A percentile compares a stretch with the other conserved stretches of the same genome.
Conservation (phyloP, 2,888 invertebrate genomes). For the Neoscelio sp. region DNA sequence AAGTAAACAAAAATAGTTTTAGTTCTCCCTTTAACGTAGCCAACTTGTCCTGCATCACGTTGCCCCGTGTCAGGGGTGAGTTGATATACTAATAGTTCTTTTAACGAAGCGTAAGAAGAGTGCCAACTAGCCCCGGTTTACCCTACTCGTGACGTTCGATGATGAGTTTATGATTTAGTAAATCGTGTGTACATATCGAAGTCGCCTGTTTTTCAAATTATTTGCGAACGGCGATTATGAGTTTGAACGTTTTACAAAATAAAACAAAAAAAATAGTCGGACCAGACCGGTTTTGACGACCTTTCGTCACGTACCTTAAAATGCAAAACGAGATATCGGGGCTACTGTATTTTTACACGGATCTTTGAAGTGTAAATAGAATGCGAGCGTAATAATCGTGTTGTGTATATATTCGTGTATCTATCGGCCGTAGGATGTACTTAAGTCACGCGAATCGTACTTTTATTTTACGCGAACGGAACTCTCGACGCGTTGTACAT, state of each 20-base stretch:
- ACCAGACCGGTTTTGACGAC: constrained; percentile 5
- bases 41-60: too few relatives aligned
- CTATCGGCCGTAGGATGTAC: constrained; percentile 51
- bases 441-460: constrained; percentile 52
- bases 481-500: constrained; percentile 57
- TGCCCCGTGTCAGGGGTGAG: too few relatives aligned
- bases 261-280: too few relatives aligned
- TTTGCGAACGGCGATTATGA: too few relatives aligned
- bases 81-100: too few relatives aligned
- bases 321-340: constrained; percentile 46
- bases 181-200: not conserved
- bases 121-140: too few relatives aligned
- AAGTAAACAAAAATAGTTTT: too few relatives aligned
- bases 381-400: constrained; percentile 54
- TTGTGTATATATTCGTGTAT: constrained; percentile 62
- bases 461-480: constrained; percentile 55
- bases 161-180: constrained; percentile 51
- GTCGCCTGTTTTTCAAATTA: too few relatives aligned
- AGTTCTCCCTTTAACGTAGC: too few relatives aligned
- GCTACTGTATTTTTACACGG: constrained; percentile 68
- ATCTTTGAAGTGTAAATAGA: constrained; percentile 62
- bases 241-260: too few relatives aligned
- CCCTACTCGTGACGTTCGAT: constrained; percentile 50
- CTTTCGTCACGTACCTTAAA: constrained; percentile 57
- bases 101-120: too few relatives aligned